These are phyloP conservation scores for Agonopterix heracliana DNA, from an alignment of 2,888 invertebrate genomes.

Conservation along the genomic window DNA sequence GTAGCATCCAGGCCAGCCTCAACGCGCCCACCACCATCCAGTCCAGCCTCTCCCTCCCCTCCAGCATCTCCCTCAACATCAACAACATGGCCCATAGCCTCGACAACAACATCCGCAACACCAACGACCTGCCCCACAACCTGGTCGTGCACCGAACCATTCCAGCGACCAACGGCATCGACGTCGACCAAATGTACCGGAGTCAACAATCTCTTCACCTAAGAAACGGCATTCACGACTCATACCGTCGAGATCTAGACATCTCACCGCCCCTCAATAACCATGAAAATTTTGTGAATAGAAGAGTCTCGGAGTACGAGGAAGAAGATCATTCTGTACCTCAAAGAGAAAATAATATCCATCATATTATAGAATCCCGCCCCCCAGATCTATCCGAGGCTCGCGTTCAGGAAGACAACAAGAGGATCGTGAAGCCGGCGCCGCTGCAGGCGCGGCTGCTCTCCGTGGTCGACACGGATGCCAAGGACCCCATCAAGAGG, in stretches of 20 bases:
- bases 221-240: slow-evolving; percentile 58
- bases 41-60: slow-evolving; percentile 43
- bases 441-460: slow-evolving; percentile 57
- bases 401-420: slow-evolving; percentile 51
- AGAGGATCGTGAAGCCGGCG: slow-evolving; percentile 62
- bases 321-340: slow-evolving; percentile 51
- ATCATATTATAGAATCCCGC: slow-evolving; percentile 39
- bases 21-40: slow-evolving; percentile 43
- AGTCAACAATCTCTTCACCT: slow-evolving; percentile 31
- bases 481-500: slow-evolving; percentile 51
- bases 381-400: slow-evolving; percentile 51
- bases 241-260: slow-evolving; percentile 45
- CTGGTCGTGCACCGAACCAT: slow-evolving; percentile 49
- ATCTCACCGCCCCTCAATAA: slow-evolving; percentile 48
- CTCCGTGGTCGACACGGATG: slow-evolving; percentile 50
- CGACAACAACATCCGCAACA: slow-evolving; percentile 43
- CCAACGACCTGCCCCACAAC: slow-evolving; percentile 56
- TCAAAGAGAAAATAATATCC: slow-evolving; percentile 40
- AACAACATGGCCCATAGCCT: slow-evolving; percentile 46
- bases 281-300: slow-evolving; percentile 55
- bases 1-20: slow-evolving; percentile 22
- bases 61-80: slow-evolving; percentile 51
- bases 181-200: slow-evolving; percentile 48
- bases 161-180: slow-evolving; percentile 56
- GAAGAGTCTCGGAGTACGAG: slow-evolving; percentile 62